phyloP scores from a whole-genome alignment of 2,797 vertebrate species.

The Mycteria americana region DNA sequence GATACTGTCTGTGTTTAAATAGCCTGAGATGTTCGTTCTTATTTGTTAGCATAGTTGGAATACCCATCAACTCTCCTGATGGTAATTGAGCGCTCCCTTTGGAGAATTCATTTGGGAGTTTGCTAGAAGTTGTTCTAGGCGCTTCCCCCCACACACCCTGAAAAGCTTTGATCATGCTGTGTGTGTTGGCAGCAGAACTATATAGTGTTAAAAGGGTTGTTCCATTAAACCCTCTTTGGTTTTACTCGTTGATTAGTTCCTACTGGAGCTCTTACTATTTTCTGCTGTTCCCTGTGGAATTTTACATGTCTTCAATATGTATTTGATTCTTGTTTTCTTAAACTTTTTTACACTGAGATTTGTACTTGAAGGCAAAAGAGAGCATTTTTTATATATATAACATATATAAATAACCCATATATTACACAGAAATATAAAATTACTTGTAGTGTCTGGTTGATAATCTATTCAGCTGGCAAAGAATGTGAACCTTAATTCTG shows the following conservation, averaged over 20 bases:
- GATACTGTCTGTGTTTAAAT: not conserved
- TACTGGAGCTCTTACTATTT: not conserved
- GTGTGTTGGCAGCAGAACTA: not conserved
- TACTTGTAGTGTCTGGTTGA: not conserved
- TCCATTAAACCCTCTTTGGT: not conserved
- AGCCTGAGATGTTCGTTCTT: not conserved
- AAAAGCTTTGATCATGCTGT: constrained; percentile 3
- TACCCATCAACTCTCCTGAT: not conserved
- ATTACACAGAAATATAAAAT: not conserved
- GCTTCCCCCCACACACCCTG: not conserved
- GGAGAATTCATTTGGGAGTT: not conserved
- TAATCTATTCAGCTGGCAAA: not conserved
- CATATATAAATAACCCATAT: not conserved
- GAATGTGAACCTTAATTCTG: not conserved
- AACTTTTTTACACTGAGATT: not conserved
- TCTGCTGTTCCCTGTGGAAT: not conserved
- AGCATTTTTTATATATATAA: not conserved
- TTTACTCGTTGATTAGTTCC: not conserved
- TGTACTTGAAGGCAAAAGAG: not conserved
- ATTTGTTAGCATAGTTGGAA: not conserved
- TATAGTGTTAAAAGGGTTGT: not conserved
- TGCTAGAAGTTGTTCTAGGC: not conserved
- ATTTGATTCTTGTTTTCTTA: not conserved
- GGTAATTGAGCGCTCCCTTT: not conserved
- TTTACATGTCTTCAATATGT: not conserved